phyloP scores from a whole-genome alignment of 92 coral and sea anemone species.

The Scolanthus callimorphus region DNA sequence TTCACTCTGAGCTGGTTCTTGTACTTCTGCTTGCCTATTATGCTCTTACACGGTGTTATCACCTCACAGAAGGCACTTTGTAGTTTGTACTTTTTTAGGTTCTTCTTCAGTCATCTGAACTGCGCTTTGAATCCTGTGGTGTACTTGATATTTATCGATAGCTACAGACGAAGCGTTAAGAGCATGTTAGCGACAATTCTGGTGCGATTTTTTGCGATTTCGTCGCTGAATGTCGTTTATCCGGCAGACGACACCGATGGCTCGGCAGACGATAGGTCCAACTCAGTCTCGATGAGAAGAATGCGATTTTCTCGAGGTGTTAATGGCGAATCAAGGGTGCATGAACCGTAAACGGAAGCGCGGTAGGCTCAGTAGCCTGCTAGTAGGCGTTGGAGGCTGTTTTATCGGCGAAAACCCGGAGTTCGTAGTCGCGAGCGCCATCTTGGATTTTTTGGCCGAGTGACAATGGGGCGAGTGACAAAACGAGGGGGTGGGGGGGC shows the following conservation, averaged over 20 bases:
- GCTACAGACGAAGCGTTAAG: conserved; percentile 43
- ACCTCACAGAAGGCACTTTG: conserved; percentile 20
- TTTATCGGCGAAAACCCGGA: too few relatives aligned
- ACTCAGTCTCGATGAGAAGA: too few relatives aligned
- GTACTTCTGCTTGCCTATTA: conserved; percentile 41
- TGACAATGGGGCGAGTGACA: too few relatives aligned
- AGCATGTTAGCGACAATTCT: neutral
- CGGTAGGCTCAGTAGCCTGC: too few relatives aligned
- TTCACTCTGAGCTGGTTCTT: conserved; percentile 57
- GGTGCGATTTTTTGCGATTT: neutral
- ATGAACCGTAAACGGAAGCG: too few relatives aligned
- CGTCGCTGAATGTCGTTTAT: neutral
- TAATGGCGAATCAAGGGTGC: too few relatives aligned
- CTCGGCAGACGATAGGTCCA: neutral
- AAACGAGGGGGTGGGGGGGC: too few relatives aligned
- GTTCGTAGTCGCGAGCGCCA: too few relatives aligned
- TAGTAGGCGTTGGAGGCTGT: too few relatives aligned
- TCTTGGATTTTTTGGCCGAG: too few relatives aligned
- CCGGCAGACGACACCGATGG: neutral
- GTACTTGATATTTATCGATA: conserved; percentile 45
- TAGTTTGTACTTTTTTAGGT: conserved; percentile 15
- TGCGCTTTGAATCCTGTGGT: conserved; percentile 64
- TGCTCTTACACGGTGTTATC: neutral
- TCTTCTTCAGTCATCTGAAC: conserved; percentile 41
- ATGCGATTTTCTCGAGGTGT: too few relatives aligned